Evolutionary conservation across 2,888 invertebrate genomes (phyloP).

Genomic region (Galerucella calmariensis): DNA sequence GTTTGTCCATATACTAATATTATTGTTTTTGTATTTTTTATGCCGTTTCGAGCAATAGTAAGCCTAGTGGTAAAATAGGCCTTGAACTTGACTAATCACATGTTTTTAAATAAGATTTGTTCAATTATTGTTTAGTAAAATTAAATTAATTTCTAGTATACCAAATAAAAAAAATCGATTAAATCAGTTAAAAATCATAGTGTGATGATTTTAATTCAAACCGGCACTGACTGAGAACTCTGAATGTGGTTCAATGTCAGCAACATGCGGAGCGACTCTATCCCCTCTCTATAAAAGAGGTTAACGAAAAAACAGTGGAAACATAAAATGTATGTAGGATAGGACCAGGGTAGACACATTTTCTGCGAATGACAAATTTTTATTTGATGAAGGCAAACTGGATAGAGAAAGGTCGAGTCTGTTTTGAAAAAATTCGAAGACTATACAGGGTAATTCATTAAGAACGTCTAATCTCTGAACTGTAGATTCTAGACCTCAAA

Average conservation of each 20-base stretch:
- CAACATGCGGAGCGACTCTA: constrained; percentile 53
- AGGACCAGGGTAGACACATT: constrained; percentile 18
- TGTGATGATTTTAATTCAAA: neutral
- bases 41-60: too few species aligned
- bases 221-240: constrained; percentile 39
- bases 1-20: too few species aligned
- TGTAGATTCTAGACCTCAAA: too few species aligned
- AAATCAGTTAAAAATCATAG: neutral
- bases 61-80: too few species aligned
- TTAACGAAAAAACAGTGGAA: constrained; percentile 20
- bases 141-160: too few species aligned
- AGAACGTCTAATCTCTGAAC: too few species aligned
- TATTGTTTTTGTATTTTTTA: too few species aligned
- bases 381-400: neutral
- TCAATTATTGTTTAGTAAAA: too few species aligned
- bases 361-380: neutral
- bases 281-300: constrained; percentile 45
- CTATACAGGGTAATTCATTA: too few species aligned
- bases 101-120: too few species aligned
- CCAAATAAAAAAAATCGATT: neutral
- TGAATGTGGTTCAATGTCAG: constrained; percentile 55
- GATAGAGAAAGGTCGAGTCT: neutral
- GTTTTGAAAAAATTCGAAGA: too few species aligned
- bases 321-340: constrained; percentile 26
- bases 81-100: too few species aligned